Evolutionary conservation across 2,797 vertebrate species (phyloP).

Genomic region (Brachyrhaphis roseni): DNA sequence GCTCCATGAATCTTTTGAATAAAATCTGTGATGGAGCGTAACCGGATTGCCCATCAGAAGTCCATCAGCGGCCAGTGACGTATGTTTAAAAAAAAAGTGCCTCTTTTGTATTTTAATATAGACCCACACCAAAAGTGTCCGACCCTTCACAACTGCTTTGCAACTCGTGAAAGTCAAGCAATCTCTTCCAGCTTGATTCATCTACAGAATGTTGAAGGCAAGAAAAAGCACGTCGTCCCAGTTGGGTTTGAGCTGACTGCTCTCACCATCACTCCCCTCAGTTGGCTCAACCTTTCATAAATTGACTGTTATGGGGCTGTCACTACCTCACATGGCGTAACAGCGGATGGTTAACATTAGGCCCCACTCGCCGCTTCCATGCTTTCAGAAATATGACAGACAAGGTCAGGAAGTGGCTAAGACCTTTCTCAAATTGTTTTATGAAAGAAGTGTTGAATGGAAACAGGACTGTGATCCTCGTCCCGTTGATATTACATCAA

Average conservation of each 20-base stretch:
- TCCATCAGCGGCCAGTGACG: too few species aligned
- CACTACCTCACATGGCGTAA: background rate
- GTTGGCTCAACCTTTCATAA: background rate
- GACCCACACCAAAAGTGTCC: too few species aligned
- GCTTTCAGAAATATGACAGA: background rate
- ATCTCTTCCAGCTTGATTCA: background rate
- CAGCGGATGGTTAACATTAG: background rate
- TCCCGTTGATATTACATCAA: background rate
- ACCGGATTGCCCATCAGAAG: too few species aligned
- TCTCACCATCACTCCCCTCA: background rate
- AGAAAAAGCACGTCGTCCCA: background rate
- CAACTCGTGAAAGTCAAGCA: background rate
- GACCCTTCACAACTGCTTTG: background rate
- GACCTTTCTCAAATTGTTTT: background rate
- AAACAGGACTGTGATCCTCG: background rate
- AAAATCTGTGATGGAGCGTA: too few species aligned
- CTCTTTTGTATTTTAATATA: too few species aligned
- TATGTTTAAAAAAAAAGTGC: too few species aligned
- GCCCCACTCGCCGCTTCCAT: background rate
- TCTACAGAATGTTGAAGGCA: background rate
- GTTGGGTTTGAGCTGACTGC: background rate
- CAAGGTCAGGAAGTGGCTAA: background rate
- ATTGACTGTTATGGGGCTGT: background rate
- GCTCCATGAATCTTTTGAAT: too few species aligned
- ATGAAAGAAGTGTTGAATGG: background rate